These are phyloP conservation scores for Lemur catta DNA, from an alignment of 2,797 vertebrate species.

Conservation along the genomic window DNA sequence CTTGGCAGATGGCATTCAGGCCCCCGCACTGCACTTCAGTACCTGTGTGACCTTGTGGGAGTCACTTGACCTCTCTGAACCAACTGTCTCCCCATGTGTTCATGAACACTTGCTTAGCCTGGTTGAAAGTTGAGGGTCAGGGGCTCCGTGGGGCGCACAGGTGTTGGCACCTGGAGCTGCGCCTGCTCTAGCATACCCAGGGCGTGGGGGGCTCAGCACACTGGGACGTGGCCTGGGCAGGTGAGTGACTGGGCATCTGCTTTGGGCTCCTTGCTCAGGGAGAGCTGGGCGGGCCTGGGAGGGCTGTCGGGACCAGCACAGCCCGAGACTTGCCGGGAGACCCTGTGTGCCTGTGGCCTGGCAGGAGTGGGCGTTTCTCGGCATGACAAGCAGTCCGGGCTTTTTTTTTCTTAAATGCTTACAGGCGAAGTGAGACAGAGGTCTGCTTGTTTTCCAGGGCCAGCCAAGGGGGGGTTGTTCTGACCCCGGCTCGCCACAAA, in stretches of 20 bases:
- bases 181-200: neutral
- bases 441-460: neutral
- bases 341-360: rapidly evolving
- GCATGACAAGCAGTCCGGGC: neutral
- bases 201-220: too few relatives aligned
- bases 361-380: neutral
- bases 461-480: neutral
- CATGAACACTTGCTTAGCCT: too few relatives aligned
- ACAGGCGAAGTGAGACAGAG: neutral
- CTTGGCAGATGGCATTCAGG: neutral
- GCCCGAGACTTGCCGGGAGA: neutral
- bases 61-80: neutral
- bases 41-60: neutral
- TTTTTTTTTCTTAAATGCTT: neutral
- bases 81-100: rapidly evolving
- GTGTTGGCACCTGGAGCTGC: neutral
- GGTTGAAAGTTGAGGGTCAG: neutral
- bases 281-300: neutral
- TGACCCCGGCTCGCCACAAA: neutral
- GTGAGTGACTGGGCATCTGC: neutral
- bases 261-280: neutral
- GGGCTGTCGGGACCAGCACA: neutral
- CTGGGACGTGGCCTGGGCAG: neutral
- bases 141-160: neutral
- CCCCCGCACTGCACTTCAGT: neutral